Evolutionary conservation across 2,113 vertebrate genomes (phyloP).

Genomic region (Emydocephalus ijimae): DNA sequence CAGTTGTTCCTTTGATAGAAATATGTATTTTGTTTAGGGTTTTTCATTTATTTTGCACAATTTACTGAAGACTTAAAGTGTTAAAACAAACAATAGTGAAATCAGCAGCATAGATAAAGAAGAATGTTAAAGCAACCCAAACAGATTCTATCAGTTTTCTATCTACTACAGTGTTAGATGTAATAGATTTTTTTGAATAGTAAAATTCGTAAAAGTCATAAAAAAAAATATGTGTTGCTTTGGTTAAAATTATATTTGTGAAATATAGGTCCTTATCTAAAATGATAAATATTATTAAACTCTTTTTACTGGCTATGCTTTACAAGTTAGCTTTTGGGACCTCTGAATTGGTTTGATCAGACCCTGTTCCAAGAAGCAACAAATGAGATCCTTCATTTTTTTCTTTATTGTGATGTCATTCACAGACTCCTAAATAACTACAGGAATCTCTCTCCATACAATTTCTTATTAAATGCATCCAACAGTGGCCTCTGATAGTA

Average conservation of each 20-base stretch:
- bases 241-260: neutral
- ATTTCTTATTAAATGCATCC: neutral
- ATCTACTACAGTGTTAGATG: neutral
- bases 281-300: neutral
- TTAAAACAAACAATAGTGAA: neutral
- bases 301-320: neutral
- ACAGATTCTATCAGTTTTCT: neutral
- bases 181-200: neutral
- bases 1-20: neutral
- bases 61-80: neutral
- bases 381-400: neutral
- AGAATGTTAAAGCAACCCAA: neutral
- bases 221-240: neutral
- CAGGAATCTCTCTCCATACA: neutral
- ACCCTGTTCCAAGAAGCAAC: neutral
- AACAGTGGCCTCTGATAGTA: neutral
- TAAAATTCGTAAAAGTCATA: neutral
- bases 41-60: neutral
- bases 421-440: neutral
- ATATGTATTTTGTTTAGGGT: neutral
- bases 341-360: neutral
- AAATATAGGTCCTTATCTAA: neutral
- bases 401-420: neutral
- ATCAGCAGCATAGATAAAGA: neutral
- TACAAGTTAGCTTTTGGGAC: neutral